phyloP scores from a whole-genome alignment of 1,140 invertebrate genomes.

The Brachystomella parvula region DNA sequence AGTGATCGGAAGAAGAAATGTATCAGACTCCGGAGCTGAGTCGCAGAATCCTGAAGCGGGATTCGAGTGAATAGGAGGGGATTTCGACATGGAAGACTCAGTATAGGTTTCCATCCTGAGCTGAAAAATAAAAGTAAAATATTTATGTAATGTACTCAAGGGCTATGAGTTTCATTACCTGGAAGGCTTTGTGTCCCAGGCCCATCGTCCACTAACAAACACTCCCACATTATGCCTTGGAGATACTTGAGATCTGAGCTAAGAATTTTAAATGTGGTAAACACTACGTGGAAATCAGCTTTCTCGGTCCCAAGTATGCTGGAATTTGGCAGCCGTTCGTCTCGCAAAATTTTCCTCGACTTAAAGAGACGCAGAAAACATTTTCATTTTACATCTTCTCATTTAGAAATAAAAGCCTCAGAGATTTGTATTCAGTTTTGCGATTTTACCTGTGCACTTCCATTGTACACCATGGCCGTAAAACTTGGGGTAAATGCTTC shows the following conservation, averaged over 20 bases:
- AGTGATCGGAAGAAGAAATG: no score
- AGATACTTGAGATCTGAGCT: constrained; percentile 93
- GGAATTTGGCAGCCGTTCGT: constrained; percentile 92
- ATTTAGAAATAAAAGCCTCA: no score
- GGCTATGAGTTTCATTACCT: no score
- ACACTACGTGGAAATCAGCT: constrained; percentile 89
- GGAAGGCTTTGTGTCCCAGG: not conserved
- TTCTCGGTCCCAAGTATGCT: constrained; percentile 83
- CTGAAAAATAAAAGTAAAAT: no score
- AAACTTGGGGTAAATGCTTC: constrained; percentile 85
- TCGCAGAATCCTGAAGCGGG: no score
- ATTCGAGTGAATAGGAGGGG: no score
- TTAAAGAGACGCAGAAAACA: not conserved
- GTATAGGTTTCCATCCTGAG: no score
- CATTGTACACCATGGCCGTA: constrained; percentile 87
- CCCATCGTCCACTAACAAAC: constrained; percentile 93
- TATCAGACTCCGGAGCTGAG: no score
- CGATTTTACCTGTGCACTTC: constrained; percentile 54
- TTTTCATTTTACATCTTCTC: not conserved
- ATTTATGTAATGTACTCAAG: no score
- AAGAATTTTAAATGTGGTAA: constrained; percentile 93
- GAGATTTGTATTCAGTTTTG: no score
- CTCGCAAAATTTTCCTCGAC: constrained; percentile 71
- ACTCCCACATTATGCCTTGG: constrained; percentile 94
- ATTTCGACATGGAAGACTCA: no score